These are phyloP conservation scores for Conops quadrifasciatus DNA, from an alignment of 2,888 invertebrate species.

Conservation along the genomic window DNA sequence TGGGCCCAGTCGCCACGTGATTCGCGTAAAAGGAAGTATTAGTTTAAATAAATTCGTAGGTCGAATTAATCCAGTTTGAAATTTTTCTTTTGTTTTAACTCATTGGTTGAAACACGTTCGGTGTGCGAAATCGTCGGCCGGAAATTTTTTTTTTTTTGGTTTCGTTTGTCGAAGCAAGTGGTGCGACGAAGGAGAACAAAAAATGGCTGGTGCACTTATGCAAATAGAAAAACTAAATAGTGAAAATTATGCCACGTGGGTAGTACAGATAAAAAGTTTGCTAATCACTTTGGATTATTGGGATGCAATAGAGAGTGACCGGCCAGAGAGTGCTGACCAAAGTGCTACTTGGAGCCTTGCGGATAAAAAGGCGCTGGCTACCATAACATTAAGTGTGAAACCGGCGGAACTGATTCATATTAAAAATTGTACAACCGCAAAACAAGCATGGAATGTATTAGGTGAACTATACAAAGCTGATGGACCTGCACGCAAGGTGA, in stretches of 20 bases:
- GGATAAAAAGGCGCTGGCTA: conserved; percentile 36
- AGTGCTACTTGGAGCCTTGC: background rate
- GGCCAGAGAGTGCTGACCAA: background rate
- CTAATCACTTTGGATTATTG: conserved; percentile 36
- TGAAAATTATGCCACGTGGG: conserved; percentile 36
- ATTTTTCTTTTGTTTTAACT: too few relatives aligned
- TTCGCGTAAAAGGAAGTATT: too few relatives aligned
- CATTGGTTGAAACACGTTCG: too few relatives aligned
- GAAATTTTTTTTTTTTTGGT: too few relatives aligned
- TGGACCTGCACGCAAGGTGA: conserved; percentile 37
- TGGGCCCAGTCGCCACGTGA: too few relatives aligned
- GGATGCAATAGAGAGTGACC: conserved; percentile 9
- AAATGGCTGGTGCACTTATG: background rate
- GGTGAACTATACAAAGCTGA: conserved; percentile 29
- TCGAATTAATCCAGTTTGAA: too few relatives aligned
- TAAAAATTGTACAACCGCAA: conserved; percentile 35
- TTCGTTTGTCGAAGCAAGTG: too few relatives aligned
- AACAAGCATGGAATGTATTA: conserved; percentile 35
- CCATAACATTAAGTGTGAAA: conserved; percentile 34
- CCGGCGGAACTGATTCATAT: conserved; percentile 37
- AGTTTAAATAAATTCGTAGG: too few relatives aligned
- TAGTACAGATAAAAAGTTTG: conserved; percentile 36
- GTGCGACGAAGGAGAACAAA: too few relatives aligned
- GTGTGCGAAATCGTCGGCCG: too few relatives aligned
- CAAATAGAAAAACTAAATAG: conserved; percentile 36